A percentile compares a stretch with the other conserved stretches of the same genome.
These are phyloP conservation scores for Phymorhynchus buccinoides DNA, from an alignment of 1,140 invertebrate species.

Conservation along the genomic window DNA sequence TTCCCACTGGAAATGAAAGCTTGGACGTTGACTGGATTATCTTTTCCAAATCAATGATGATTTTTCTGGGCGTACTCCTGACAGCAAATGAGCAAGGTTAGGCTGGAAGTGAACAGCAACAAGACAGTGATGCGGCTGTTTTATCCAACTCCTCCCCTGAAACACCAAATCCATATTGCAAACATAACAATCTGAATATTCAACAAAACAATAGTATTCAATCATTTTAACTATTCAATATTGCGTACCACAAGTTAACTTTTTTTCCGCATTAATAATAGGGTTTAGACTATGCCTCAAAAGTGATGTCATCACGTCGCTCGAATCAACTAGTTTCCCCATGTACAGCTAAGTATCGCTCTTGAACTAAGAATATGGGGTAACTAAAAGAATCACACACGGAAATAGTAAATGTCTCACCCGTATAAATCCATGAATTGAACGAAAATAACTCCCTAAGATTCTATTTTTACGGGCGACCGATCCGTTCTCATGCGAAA, in stretches of 20 bases:
- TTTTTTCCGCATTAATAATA: constrained; percentile 3
- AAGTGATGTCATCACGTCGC: not conserved
- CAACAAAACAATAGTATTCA: not conserved
- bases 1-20: not conserved
- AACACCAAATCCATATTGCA: not conserved
- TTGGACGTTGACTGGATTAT: not conserved
- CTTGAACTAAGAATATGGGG: constrained; percentile 3
- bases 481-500: constrained; percentile 49
- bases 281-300: not conserved
- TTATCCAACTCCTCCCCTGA: constrained; percentile 17
- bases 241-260: not conserved
- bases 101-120: not conserved
- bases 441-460: constrained; percentile 57
- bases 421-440: constrained; percentile 59
- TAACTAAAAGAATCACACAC: constrained; percentile 38
- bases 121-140: not conserved
- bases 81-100: constrained; percentile 21
- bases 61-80: not conserved
- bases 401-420: constrained; percentile 52
- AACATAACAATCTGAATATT: not conserved
- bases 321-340: not conserved
- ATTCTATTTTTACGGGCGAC: constrained; percentile 56
- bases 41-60: not conserved
- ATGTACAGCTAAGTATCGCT: not conserved
- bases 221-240: not conserved